Conservation (phyloP, 2,888 invertebrate species). For the Portevinia maculata region DNA sequence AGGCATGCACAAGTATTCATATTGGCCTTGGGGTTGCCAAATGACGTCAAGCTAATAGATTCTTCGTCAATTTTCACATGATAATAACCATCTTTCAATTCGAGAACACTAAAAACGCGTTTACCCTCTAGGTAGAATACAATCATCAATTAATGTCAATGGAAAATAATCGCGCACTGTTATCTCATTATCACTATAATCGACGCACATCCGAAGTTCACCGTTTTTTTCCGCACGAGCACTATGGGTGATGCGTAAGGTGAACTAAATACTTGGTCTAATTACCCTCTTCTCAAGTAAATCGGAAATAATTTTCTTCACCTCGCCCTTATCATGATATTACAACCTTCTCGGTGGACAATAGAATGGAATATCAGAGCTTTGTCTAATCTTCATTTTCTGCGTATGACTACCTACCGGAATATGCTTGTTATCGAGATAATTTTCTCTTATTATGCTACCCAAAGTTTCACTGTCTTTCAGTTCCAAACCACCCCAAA, state of each 20-base stretch:
- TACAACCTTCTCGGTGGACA: slow-evolving; percentile 1
- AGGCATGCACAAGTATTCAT: too few relatives aligned
- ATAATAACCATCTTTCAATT: slow-evolving; percentile 73
- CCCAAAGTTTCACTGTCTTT: too few relatives aligned
- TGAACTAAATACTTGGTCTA: slow-evolving; percentile 49
- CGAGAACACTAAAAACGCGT: slow-evolving; percentile 60
- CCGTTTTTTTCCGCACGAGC: slow-evolving; percentile 41
- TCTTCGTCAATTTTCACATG: slow-evolving; percentile 68
- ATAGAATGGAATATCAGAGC: background rate
- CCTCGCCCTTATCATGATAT: too few relatives aligned
- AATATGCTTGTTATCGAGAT: too few relatives aligned
- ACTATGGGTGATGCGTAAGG: slow-evolving; percentile 60
- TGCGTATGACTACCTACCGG: too few relatives aligned
- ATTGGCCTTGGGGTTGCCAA: slow-evolving; percentile 75
- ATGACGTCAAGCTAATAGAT: slow-evolving; percentile 71
- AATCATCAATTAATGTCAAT: slow-evolving; percentile 67
- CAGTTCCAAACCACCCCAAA: too few relatives aligned
- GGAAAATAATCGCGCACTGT: too few relatives aligned
- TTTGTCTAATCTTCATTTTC: background rate
- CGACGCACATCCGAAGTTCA: slow-evolving; percentile 39
- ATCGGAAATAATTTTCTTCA: slow-evolving; percentile 51
- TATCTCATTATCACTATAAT: slow-evolving; percentile 33
- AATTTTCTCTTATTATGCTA: too few relatives aligned
- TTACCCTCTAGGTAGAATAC: slow-evolving; percentile 60
- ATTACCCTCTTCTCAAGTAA: slow-evolving; percentile 52